Evolutionary conservation across 2,888 invertebrate species (phyloP).

Genomic region (Mesochorus sp.): DNA sequence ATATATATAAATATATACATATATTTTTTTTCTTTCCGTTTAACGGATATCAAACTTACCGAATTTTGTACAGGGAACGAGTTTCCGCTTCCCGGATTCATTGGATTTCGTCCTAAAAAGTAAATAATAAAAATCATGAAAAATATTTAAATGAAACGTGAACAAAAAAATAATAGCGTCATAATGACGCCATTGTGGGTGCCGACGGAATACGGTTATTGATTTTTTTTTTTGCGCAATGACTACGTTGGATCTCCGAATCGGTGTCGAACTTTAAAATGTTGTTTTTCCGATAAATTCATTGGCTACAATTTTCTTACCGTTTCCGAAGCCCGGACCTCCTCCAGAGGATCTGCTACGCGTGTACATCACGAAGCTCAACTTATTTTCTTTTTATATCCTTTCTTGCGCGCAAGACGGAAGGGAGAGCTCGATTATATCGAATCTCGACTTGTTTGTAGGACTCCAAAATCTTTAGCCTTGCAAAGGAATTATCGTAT

Average conservation of each 20-base stretch:
- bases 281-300: not conserved
- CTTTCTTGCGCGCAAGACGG: slow-evolving; percentile 6
- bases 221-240: slow-evolving; percentile 50
- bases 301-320: slow-evolving; percentile 11
- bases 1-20: not conserved
- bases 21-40: not conserved
- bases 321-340: slow-evolving; percentile 52
- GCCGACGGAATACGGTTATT: slow-evolving; percentile 40
- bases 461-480: not conserved
- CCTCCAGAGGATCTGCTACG: slow-evolving; percentile 55
- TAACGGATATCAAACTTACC: slow-evolving; percentile 30
- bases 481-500: slow-evolving; percentile 12
- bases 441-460: too few relatives aligned
- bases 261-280: not conserved
- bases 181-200: slow-evolving; percentile 46
- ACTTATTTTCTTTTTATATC: not conserved
- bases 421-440: slow-evolving; percentile 15
- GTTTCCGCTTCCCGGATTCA: slow-evolving; percentile 53
- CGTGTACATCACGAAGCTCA: slow-evolving; percentile 44
- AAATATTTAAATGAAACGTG: not conserved
- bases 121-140: not conserved
- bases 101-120: slow-evolving; percentile 50
- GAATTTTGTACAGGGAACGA: slow-evolving; percentile 40
- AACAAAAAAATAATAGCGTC: slow-evolving; percentile 6
- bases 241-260: not conserved